Evolutionary conservation across 2,113 vertebrate species (phyloP).

Genomic region (Trematocara marginatum): DNA sequence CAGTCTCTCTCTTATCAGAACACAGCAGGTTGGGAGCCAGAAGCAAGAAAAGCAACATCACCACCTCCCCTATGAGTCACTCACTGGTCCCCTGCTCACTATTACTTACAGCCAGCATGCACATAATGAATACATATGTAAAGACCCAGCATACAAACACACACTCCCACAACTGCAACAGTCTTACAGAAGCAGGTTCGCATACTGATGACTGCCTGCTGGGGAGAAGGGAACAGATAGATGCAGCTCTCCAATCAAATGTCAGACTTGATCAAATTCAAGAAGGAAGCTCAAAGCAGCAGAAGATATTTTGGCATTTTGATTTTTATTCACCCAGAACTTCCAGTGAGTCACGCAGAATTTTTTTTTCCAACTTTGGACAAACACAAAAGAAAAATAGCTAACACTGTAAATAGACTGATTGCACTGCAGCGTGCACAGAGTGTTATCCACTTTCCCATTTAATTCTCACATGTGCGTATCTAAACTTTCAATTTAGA

Average conservation of each 20-base stretch:
- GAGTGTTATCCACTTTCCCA: neutral
- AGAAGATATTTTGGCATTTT: neutral
- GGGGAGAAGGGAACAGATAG: neutral
- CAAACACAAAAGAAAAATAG: neutral
- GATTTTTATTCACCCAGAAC: neutral
- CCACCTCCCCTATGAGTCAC: slow-evolving; percentile 42
- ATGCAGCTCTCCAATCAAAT: neutral
- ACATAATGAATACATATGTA: neutral
- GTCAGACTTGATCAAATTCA: neutral
- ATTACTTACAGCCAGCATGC: neutral
- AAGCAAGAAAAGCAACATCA: slow-evolving; percentile 14
- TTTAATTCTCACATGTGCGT: neutral
- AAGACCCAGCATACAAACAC: neutral
- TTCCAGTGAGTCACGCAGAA: neutral
- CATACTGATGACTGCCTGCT: neutral
- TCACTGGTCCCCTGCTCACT: slow-evolving; percentile 8
- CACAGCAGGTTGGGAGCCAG: slow-evolving; percentile 39
- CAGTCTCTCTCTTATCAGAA: slow-evolving; percentile 31
- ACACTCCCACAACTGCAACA: neutral
- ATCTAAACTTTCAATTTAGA: neutral
- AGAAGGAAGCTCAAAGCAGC: neutral
- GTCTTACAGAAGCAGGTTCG: slow-evolving; percentile 6
- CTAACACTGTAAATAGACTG: neutral
- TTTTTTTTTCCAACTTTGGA: neutral
- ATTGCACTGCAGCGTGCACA: neutral